Base-by-base conservation (phyloP, 2,113 vertebrate genomes). In the Sardina pilchardus region DNA sequence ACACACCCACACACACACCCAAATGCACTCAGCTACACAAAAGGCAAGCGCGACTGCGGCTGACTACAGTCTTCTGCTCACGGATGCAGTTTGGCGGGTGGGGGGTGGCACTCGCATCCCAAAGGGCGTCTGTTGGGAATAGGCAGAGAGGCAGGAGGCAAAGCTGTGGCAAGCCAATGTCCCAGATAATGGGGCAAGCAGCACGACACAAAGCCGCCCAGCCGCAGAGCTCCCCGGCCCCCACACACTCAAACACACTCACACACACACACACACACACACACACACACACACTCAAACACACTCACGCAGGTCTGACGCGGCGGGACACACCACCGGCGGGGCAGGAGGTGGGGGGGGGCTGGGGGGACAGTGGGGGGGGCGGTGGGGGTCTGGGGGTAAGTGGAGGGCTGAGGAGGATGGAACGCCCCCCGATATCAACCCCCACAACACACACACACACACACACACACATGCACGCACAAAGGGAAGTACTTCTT, bases 101-200 rank as follows among this genome's bases (percentile, higher is more conserved):
- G 50, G 50, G 50, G 16, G 2, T 53, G 47, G 39, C 39, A 39
- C 81, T 85, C 83, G 50, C 85, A 67, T 91, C 93, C 92, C 39
- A 17, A 89, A 86, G 91, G 91, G 91, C 89, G 90, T 91, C 90
- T 89, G 87, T 89, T 88, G 88, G 90, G 87, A 91, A 91, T 59
- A 91, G 89, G 89, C 89, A 86, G 90, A 86, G 89, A 92, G 90
- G 91, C 91, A 92, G 90, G 90, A 91, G 90, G 92, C 91, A 89
- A 92, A 92, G 90, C 88, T 89, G 88, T 83, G 87, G 91, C 88
- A 90, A 90, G 89, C 89, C 92, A 63, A 88, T 84, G 92, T 90
- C 89, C 89, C 90, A 90, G 90, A 92, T 94, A 94, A 94, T 91
- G 87, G 92, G 88, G 88, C 89, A 82, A 75, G 45, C 59, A 82